Conservation (phyloP, 2,888 invertebrate species). For the Blastobasis lacticolella region DNA sequence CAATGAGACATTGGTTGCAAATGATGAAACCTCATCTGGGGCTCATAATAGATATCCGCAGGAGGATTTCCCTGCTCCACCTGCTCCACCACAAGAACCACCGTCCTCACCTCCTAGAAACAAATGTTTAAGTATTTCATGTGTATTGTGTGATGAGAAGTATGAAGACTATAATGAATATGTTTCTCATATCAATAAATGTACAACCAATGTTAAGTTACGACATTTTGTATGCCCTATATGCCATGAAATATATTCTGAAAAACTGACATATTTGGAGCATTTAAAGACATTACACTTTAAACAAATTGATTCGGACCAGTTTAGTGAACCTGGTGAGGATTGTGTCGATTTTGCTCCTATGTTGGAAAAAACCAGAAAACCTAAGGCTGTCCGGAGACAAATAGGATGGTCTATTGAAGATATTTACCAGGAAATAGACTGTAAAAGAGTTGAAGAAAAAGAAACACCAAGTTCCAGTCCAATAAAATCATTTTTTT, state of each 20-base stretch:
- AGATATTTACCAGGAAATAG: conserved; percentile 69
- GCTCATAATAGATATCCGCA: conserved; percentile 7
- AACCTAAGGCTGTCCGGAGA: conserved; percentile 53
- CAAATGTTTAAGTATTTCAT: conserved; percentile 39
- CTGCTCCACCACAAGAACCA: conserved; percentile 5
- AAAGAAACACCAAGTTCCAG: conserved; percentile 56
- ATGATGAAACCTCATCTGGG: conserved; percentile 34
- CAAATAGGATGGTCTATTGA: conserved; percentile 70
- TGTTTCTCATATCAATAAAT: conserved; percentile 55
- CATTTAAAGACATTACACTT: conserved; percentile 53
- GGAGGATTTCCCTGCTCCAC: conserved; percentile 20
- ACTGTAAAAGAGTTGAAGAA: conserved; percentile 55
- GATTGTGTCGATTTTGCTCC: conserved; percentile 62
- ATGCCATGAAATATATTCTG: conserved; percentile 61
- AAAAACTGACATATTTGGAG: conserved; percentile 49
- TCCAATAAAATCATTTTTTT: conserved; percentile 61
- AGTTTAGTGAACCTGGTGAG: conserved; percentile 31
- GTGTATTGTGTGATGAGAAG: conserved; percentile 60
- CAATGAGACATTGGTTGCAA: conserved; percentile 60
- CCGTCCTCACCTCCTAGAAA: conserved; percentile 5
- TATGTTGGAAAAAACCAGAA: conserved; percentile 50
- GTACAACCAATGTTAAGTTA: conserved; percentile 62
- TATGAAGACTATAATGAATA: conserved; percentile 56
- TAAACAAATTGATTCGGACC: conserved; percentile 21
- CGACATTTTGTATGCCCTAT: conserved; percentile 63